phyloP scores from a whole-genome alignment of 1,140 invertebrate genomes.

The Nixonia krombeini region DNA sequence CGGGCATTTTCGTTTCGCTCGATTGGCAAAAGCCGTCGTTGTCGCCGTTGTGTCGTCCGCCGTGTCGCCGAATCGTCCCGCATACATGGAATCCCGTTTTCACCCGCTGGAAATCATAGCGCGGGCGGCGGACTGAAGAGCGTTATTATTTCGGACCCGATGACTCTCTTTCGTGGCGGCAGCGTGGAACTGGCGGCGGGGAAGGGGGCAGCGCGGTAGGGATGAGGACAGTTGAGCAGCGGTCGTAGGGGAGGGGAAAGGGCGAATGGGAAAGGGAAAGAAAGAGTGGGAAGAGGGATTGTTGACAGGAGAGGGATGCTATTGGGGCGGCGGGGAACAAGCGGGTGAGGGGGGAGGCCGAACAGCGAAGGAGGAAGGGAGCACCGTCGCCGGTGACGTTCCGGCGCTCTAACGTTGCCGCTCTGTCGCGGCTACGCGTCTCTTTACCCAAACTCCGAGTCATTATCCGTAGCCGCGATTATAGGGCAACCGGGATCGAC shows the following conservation, averaged over 20 bases:
- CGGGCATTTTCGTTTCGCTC: slow-evolving; percentile 36
- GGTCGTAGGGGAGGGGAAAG: too few species aligned
- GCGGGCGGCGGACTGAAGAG: slow-evolving; percentile 5
- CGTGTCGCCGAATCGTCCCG: slow-evolving; percentile 20
- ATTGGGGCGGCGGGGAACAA: too few species aligned
- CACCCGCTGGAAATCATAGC: slow-evolving; percentile 1
- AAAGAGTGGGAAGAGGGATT: too few species aligned
- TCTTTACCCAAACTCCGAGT: slow-evolving; percentile 50
- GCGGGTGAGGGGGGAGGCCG: too few species aligned
- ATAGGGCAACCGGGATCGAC: slow-evolving; percentile 57
- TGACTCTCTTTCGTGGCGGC: slow-evolving; percentile 20
- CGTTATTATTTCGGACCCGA: slow-evolving; percentile 18
- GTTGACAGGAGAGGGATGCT: too few species aligned
- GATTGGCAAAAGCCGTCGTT: slow-evolving; percentile 31
- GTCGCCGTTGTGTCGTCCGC: slow-evolving; percentile 9
- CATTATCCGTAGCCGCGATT: slow-evolving; percentile 55
- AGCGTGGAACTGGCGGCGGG: too few species aligned
- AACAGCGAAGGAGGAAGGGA: slow-evolving; percentile 8
- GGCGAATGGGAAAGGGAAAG: too few species aligned
- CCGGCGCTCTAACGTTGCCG: slow-evolving; percentile 5
- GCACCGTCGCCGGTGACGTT: slow-evolving; percentile 10
- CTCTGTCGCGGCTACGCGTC: slow-evolving; percentile 38
- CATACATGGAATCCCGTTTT: background rate
- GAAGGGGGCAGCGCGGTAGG: too few species aligned
- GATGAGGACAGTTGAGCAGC: too few species aligned